Base-by-base conservation (phyloP, 2,797 vertebrate genomes). In the Esox lucius region DNA sequence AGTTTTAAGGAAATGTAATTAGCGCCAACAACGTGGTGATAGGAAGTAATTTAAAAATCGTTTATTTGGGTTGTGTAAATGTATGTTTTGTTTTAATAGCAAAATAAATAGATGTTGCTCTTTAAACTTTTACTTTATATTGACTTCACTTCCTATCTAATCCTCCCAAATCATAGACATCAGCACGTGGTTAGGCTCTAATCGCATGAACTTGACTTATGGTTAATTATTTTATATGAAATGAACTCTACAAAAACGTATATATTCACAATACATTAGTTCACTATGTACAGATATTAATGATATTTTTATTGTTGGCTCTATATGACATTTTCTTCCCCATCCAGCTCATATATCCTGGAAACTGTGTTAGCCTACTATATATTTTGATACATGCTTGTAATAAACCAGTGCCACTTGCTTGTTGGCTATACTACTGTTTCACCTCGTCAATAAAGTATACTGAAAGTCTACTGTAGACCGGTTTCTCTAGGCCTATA, bases 1-100 rank as follows among this genome's bases (percentile, higher is more conserved):
- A 84, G 83, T 74, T 75, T 62, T 33, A 15, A 81, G 90, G 86
- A 91, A 89, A 87, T 87, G 87, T 81, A 80, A 86, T 70, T 81
- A 48, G 46, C 65, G 31, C 17, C 31, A 2, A 65, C 35, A 64
- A 73, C 22, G 59, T 73, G 35, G 59, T 73, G 22, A 65, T 48
- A n/a, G 17, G 24, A 42, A 26, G 5, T 5, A 24, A 22, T 16
- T 16, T 28, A 16, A 24, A 42, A 39, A 42, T 42, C 12, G n/a
- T 72, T 72, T 5, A 16, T 71, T 35, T 13, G 26, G 56, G 22
- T 24, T 61, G 22, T 24, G n/a, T 8, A 48, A 12, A 46, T 7
- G 6, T 7, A 24, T 17, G 22, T 39, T 16, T 53, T 61, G 12
- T 16, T 39, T 28, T 22, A 22, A 59, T 13, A 22, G 28, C n/a